Conservation (phyloP, 1,140 invertebrate genomes). For the Gyrodactylus salaris region DNA sequence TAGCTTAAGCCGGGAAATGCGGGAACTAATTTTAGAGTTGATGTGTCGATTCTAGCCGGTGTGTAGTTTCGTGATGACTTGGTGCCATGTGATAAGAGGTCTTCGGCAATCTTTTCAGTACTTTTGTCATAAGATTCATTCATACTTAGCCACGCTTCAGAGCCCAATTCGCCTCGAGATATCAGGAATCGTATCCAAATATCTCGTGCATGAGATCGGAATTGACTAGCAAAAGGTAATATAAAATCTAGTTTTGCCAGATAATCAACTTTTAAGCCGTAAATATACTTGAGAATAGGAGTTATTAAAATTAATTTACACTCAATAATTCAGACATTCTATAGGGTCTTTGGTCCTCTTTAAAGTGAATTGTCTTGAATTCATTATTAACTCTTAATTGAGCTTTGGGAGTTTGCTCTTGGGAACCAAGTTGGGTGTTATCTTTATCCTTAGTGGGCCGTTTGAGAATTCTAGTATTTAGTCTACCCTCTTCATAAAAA, state of each 20-base stretch:
- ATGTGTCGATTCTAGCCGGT: neutral
- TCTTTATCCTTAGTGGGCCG: too few relatives aligned
- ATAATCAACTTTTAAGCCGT: neutral
- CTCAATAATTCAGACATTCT: neutral
- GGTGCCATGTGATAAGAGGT: neutral
- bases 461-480: too few relatives aligned
- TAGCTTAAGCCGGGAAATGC: neutral
- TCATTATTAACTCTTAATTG: too few relatives aligned
- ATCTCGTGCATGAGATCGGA: neutral
- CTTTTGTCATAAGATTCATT: neutral
- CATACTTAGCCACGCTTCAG: neutral
- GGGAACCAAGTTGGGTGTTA: too few relatives aligned
- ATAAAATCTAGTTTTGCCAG: neutral
- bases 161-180: neutral
- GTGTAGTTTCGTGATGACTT: neutral
- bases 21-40: neutral
- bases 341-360: neutral
- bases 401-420: too few relatives aligned
- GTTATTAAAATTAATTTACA: neutral
- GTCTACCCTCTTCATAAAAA: too few relatives aligned
- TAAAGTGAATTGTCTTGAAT: neutral
- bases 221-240: neutral
- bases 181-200: neutral
- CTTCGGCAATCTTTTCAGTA: neutral
- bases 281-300: too few relatives aligned